Base-by-base conservation (phyloP, 2,888 invertebrate genomes). In the Cyclophora albipunctata region DNA sequence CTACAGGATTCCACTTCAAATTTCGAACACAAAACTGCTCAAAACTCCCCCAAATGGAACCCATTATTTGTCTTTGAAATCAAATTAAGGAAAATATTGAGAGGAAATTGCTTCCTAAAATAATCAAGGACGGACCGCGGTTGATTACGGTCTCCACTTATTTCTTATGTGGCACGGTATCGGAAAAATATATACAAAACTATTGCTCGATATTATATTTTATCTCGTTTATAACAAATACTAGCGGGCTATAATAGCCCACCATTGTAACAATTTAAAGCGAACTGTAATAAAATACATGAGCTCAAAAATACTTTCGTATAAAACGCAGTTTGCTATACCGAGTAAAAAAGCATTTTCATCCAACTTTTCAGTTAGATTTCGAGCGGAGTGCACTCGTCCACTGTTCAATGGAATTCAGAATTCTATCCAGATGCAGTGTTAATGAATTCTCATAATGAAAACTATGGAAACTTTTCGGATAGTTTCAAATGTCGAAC, bases 281-380 rank as follows among this genome's bases (percentile, higher is more conserved):
- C 20, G 2, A 20, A 20, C 20, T 20, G 20, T 20, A 20, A 20
- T 37, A 37, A 37, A 37, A 37, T 5, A 37, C 51, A 72, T 66
- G 69, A 70, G 71, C 20, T 70, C 68, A 64, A 60, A 70, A 67
- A 69, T 70, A 69, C 67, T 66, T 43, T 43, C 62, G 62, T 63
- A 64, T 63, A 65, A 20, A 20, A 64, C 68, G 58, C 65, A 70
- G 64, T 67, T 67, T 69, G 68, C 43, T 43, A 33, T 43, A 71
- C 64, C 58, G 63, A 77, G 71, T 63, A 76, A 76, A 80, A 82
- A 80, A 65, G 68, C 66, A 66, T 76, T 73, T 69, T 64, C 63
- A 70, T 71, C 62, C 66, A 80, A 81, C 77, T 81, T 82, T 81
- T 78, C 74, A 77, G 78, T 72, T 74, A 73, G 64, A 77, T 78